A percentile compares a stretch with the other conserved stretches of the same genome.
Conservation (phyloP, 2,797 vertebrate species). For the Sibirionetta formosa region DNA sequence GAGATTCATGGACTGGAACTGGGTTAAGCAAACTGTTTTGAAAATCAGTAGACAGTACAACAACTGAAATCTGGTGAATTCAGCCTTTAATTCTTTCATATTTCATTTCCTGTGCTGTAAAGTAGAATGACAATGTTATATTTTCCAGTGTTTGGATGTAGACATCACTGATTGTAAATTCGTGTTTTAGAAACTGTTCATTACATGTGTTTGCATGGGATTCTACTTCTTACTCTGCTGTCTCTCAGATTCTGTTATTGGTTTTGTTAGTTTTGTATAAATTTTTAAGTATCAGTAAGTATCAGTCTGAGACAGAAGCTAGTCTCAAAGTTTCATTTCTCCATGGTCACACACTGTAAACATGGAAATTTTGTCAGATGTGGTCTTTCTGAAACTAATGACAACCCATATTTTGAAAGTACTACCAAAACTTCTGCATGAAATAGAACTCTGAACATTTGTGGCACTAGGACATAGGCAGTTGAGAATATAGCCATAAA, state of each 20-base stretch:
- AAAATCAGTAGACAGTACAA: not conserved
- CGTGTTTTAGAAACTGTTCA: not conserved
- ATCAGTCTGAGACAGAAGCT: not conserved
- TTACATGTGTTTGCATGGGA: rapidly evolving
- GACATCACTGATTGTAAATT: not conserved
- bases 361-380: not conserved
- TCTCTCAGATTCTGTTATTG: rapidly evolving
- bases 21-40: not conserved
- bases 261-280: not conserved
- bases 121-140: not conserved
- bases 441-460: not conserved
- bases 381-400: not conserved
- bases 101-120: not conserved
- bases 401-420: not conserved
- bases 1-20: not conserved
- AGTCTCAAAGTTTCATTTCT: not conserved
- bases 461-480: not conserved
- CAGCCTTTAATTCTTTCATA: not conserved
- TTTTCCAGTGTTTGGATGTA: not conserved
- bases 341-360: rapidly evolving
- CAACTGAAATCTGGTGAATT: not conserved
- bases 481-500: not conserved
- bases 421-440: not conserved
- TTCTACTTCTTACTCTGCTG: not conserved
- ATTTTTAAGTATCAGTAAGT: not conserved